Evolutionary conservation across 2,113 vertebrate genomes (phyloP), one percentile per base, ranked within the genome.

Genomic region (Anolis carolinensis): DNA sequence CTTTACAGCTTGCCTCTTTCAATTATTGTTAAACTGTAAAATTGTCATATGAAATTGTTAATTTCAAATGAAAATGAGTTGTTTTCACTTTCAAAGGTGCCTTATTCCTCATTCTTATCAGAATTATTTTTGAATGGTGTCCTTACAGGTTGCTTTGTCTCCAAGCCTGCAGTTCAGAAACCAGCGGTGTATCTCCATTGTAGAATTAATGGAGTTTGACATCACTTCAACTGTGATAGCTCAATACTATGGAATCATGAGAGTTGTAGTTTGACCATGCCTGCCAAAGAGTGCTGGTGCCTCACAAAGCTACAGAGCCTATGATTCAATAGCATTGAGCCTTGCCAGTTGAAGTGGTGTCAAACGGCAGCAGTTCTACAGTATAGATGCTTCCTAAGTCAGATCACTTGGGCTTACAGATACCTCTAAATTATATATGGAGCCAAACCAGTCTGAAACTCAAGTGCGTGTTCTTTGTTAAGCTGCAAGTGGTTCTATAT

Each of bases 21-120:
- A 77, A 14, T 76, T 63, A 72, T 70, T 86, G 30, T 89, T 0
- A 36, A 86, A 72, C 74, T 79, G 63, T 16, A 34, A 30, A 55
- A 90, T 85, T 88, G 36, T 25, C 30, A 39, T 0, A 4, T 16
- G 62, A 39, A 62, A 77, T 48, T 44, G 18, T 68, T 21, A 11
- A 23, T 91, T 91, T 89, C n/a, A 50, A 34, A 27, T 62, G 68
- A 8, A 82, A 83, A 30, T 67, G 70, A 44, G 39, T 7, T 78
- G 77, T 30, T 36, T 82, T 86, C 39, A 59, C 36, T 0, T 25
- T 85, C 34, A 32, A 63, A 4, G 30, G 34, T 81, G 59, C 36
- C 68, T 89, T 81, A 32, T 81, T 85, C 10, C 48, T 0, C 1
- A 2, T 44, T 44, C 39, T 11, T 62, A 27, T 62, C 5, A 59